A percentile compares a stretch with the other conserved stretches of the same genome.
phyloP scores from a whole-genome alignment of 2,797 vertebrate species.

The Poecilia gillii region DNA sequence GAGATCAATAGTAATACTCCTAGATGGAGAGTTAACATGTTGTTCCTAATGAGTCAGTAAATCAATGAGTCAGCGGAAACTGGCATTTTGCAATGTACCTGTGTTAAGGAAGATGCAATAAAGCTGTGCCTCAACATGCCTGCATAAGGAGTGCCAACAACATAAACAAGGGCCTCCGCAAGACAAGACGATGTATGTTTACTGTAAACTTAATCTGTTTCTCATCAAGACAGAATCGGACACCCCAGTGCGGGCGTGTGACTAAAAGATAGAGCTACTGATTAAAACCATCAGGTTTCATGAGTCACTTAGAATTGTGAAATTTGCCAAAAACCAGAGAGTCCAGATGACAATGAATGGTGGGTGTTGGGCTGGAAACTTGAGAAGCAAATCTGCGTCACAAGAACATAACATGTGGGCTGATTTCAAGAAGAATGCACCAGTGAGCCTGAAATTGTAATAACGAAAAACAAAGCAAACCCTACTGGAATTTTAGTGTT shows the following conservation, averaged over 20 bases:
- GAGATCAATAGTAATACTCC: constrained; percentile 46
- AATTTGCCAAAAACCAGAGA: constrained; percentile 35
- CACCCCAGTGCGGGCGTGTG: constrained; percentile 27
- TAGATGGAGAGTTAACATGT: constrained; percentile 32
- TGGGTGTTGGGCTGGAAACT: constrained; percentile 58
- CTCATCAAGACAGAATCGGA: constrained; percentile 19
- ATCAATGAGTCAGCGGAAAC: constrained; percentile 26
- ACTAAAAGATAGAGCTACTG: constrained; percentile 24
- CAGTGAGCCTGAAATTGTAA: constrained; percentile 19
- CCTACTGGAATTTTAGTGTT: not conserved
- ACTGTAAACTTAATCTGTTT: constrained; percentile 23
- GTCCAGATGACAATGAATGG: constrained; percentile 15
- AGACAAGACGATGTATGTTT: not conserved
- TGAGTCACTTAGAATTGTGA: constrained; percentile 63
- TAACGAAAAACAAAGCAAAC: constrained; percentile 5
- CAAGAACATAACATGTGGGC: constrained; percentile 26
- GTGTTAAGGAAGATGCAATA: constrained; percentile 6
- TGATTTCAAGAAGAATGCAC: constrained; percentile 18
- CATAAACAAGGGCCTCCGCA: not conserved
- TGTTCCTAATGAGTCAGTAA: constrained; percentile 52
- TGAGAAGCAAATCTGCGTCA: constrained; percentile 51
- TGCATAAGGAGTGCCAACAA: constrained; percentile 17
- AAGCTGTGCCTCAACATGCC: constrained; percentile 14
- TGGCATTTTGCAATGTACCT: constrained; percentile 15
- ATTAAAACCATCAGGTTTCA: constrained; percentile 38